phyloP scores from a whole-genome alignment of 2,113 vertebrate species.

The Poeciliopsis occidentalis region DNA sequence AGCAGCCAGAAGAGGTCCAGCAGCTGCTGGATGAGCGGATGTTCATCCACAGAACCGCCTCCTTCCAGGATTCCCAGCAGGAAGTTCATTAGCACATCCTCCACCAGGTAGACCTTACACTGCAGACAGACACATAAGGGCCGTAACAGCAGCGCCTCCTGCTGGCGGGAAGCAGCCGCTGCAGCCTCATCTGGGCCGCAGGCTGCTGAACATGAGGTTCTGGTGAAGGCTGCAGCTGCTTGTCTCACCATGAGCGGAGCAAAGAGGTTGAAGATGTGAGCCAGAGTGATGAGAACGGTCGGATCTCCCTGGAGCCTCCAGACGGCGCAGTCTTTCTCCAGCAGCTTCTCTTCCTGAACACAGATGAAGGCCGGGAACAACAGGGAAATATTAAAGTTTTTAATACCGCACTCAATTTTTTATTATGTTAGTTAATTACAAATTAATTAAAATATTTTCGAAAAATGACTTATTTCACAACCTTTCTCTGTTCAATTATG shows the following conservation, averaged over 20 bases:
- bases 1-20: constrained; percentile 97
- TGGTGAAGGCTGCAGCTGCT: neutral
- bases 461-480: no score
- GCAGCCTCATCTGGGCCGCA: no score
- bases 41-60: constrained; percentile 85
- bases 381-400: no score
- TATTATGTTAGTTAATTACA: no score
- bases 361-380: neutral
- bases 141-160: no score
- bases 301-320: constrained; percentile 93
- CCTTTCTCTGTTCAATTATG: no score
- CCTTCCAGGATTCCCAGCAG: constrained; percentile 89
- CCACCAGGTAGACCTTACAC: constrained; percentile 96
- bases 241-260: constrained; percentile 92
- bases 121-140: constrained; percentile 53
- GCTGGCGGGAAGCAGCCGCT: no score
- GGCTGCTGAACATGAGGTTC: no score
- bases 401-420: neutral
- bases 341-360: constrained; percentile 87
- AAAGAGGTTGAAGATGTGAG: constrained; percentile 94
- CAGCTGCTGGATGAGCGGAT: constrained; percentile 89
- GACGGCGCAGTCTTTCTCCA: constrained; percentile 80
- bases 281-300: constrained; percentile 87
- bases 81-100: constrained; percentile 95
- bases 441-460: no score